Evolutionary conservation across 2,113 vertebrate species (phyloP), one percentile per base, ranked within the genome.

Genomic region (Caranx melampygus): DNA sequence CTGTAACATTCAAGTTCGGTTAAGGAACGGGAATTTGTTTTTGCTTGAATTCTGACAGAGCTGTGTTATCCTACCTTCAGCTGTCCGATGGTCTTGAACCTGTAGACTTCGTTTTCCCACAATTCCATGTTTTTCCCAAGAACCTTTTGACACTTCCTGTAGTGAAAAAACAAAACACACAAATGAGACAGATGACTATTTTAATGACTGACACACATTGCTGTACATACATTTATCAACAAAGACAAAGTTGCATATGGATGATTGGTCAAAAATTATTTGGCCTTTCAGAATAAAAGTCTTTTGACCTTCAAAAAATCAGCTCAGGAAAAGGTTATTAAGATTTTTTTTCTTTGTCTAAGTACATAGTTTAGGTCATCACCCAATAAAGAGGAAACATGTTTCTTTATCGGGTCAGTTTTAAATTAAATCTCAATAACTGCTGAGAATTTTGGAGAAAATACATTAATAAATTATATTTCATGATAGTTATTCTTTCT

Each of bases 41-140:
- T 61, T 61, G 16, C 16, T 3, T 44, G 5, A 59, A 44, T 16
- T 55, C 31, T 26, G 15, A 61, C 13, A 6, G 20, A 52, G 21
- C 6, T 7, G 31, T 26, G 26, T 13, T 40, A 34, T 26, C 88
- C 72, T 93, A 98, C 98, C 95, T 99, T 99, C 63, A 99, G 92
- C 83, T 99, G 98, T 37, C 97, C 97, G 78, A 99, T 99, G 92
- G 97, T 97, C 94, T 97, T 99, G 91, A 99, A 99, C 67, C 97
- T 95, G 91, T 97, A 98, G 40, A 99, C 98, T 95, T 99, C 97
- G 88, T 97, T 97, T 92, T 99, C 98, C 98, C 98, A 99, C 26
- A 99, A 95, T 72, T 97, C 97, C 95, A 98, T 97, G 93, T 99
- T 99, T 95, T 98, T 99, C 40, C 98, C 98, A 71, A 99, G 97